Evolutionary conservation across 2,797 vertebrate species (phyloP), one percentile per base, ranked within the genome.

Genomic region (Gallinago solitaria): DNA sequence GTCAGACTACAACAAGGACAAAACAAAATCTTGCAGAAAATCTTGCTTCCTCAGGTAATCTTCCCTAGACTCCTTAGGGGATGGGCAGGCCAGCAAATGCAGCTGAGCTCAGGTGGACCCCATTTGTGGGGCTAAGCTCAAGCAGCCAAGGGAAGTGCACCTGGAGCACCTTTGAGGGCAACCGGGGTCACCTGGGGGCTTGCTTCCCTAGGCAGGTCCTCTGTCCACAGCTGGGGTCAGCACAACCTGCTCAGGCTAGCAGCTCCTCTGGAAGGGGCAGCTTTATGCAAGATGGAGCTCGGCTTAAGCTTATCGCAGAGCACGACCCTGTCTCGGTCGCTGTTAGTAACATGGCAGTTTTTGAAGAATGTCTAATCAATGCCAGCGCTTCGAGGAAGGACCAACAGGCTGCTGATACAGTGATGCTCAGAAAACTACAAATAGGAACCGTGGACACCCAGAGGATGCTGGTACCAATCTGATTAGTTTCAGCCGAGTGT

Each of bases 401-500:
- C 60, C 68, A 67, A 87, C 41, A 76, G 28, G 64, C 89, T 87
- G 83, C 57, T 54, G 87, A 84, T 76, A 53, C 0, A 11, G 18
- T 39, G 68, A 75, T 56, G 50, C 23, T 82, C 45, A 82, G 67
- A 67, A 81, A 87, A 53, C 20, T 47, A 41, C 68, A 63, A 73
- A 74, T 7, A 70, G 60, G 53, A 89, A 60, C 15, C 60, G 6
- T 0, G 1, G 78, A 61, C 60, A 70, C 14, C 2, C 56, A 37
- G 56, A 82, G 68, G 60, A 75, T 1, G 3, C 7, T 1, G 5
- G 24, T 48, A 69, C 50, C 11, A 33, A 53, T 73, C 27, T 53
- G 77, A 71, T 82, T 79, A 59, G 54, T 73, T 94, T 82, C 67
- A 92, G 59, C 27, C 54, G 73, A 73, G 45, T 48, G 43, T 64